Evolutionary conservation across 2,113 vertebrate genomes (phyloP).

Genomic region (Puma concolor): DNA sequence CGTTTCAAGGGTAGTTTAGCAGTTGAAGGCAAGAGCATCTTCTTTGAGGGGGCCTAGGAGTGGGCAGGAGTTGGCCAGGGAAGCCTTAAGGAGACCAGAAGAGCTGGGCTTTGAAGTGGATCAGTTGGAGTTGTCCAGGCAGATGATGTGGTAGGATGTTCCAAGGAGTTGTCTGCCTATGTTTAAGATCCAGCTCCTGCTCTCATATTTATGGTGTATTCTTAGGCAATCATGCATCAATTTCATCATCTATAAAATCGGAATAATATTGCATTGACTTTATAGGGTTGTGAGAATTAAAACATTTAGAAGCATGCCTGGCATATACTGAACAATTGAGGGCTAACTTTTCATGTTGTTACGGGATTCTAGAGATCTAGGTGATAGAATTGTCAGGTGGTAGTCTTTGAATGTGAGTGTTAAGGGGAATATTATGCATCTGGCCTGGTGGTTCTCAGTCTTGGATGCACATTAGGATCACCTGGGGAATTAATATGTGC

Average conservation of each 20-base stretch:
- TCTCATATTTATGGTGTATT: constrained; percentile 25
- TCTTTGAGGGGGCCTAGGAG: background rate
- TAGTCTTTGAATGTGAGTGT: constrained; percentile 31
- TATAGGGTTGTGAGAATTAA: constrained; percentile 31
- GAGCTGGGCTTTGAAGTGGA: background rate
- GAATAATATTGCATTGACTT: constrained; percentile 10
- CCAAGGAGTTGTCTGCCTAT: background rate
- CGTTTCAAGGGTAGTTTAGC: constrained; percentile 3
- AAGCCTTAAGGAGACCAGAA: background rate
- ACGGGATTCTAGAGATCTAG: background rate
- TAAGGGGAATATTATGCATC: background rate
- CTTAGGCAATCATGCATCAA: background rate
- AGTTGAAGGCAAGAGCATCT: background rate
- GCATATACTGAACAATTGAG: constrained; percentile 3
- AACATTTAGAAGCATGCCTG: background rate
- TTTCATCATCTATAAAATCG: constrained; percentile 1
- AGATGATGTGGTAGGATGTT: background rate
- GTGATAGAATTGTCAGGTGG: background rate
- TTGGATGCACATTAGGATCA: constrained; percentile 16
- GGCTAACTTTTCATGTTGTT: background rate
- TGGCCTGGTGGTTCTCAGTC: background rate
- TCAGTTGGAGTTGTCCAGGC: background rate
- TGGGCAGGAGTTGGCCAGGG: background rate
- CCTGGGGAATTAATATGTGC: constrained; percentile 32
- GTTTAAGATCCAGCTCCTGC: constrained; percentile 18